phyloP scores from a whole-genome alignment of 2,113 vertebrate species.

The Elephantulus edwardii region DNA sequence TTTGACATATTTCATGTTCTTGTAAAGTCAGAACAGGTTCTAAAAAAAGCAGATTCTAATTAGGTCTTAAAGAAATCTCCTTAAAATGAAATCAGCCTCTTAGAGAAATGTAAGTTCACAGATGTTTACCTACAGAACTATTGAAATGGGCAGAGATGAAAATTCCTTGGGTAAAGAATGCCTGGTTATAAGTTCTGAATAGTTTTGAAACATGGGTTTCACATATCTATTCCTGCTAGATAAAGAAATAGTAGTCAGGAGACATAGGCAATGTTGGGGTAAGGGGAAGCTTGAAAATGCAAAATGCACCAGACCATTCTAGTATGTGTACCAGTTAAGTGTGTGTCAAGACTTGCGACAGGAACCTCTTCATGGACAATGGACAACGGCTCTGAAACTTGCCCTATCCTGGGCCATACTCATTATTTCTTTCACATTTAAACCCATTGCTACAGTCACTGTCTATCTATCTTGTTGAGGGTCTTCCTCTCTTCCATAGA shows the following conservation, averaged over 20 bases:
- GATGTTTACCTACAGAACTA: constrained; percentile 31
- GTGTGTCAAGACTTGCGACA: neutral
- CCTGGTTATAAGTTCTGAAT: constrained; percentile 14
- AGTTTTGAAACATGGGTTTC: neutral
- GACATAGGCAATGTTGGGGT: neutral
- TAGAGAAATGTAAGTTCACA: neutral
- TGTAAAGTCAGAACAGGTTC: neutral
- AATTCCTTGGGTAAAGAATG: neutral
- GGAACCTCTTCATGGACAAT: neutral
- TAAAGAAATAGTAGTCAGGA: neutral
- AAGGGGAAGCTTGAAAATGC: neutral
- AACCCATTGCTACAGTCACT: neutral
- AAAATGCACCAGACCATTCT: neutral
- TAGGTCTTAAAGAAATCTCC: neutral
- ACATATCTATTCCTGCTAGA: neutral
- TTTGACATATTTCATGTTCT: neutral
- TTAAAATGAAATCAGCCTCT: constrained; percentile 25
- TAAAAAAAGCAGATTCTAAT: constrained; percentile 20
- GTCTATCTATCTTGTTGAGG: neutral
- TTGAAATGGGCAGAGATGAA: constrained; percentile 22
- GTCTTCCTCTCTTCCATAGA: too few relatives aligned
- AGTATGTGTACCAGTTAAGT: neutral
- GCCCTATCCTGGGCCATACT: neutral
- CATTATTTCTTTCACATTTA: neutral
- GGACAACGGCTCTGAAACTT: neutral